phyloP scores from a whole-genome alignment of 2,888 invertebrate genomes.

The Troides aeacus region DNA sequence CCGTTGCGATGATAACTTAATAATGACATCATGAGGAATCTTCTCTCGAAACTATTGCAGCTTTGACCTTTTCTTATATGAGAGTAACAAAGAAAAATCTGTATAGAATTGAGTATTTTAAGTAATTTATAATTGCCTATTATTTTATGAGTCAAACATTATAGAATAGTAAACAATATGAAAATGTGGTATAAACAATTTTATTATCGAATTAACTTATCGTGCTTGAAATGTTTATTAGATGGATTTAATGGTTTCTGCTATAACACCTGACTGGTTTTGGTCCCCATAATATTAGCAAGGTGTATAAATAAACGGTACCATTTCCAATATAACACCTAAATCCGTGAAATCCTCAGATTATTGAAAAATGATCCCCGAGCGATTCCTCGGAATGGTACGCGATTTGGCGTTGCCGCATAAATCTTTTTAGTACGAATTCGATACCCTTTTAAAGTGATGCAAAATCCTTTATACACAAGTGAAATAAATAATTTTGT shows the following conservation, averaged over 20 bases:
- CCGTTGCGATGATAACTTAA: slow-evolving; percentile 7
- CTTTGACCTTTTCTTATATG: slow-evolving; percentile 5
- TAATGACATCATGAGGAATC: slow-evolving; percentile 3
- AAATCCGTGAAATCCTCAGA: slow-evolving; percentile 47
- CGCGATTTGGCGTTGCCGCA: slow-evolving; percentile 51
- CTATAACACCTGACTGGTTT: background rate
- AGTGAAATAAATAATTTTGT: slow-evolving; percentile 22
- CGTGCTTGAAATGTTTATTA: too few species aligned
- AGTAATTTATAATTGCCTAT: too few species aligned
- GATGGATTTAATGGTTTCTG: too few species aligned
- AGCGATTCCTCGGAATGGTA: slow-evolving; percentile 48
- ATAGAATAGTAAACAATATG: too few species aligned
- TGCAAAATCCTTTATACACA: slow-evolving; percentile 7
- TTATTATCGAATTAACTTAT: too few species aligned
- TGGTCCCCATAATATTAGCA: background rate
- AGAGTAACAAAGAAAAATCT: background rate
- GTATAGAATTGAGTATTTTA: too few species aligned
- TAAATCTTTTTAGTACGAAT: slow-evolving; percentile 50
- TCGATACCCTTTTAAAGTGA: slow-evolving; percentile 44
- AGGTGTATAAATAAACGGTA: slow-evolving; percentile 28
- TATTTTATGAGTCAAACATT: too few species aligned
- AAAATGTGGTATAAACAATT: too few species aligned
- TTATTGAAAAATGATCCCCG: slow-evolving; percentile 63
- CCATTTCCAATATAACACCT: slow-evolving; percentile 42
- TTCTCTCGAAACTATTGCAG: slow-evolving; percentile 5